These are phyloP conservation scores for Helicolenus hilgendorfi DNA, from an alignment of 2,797 vertebrate species.

Conservation along the genomic window DNA sequence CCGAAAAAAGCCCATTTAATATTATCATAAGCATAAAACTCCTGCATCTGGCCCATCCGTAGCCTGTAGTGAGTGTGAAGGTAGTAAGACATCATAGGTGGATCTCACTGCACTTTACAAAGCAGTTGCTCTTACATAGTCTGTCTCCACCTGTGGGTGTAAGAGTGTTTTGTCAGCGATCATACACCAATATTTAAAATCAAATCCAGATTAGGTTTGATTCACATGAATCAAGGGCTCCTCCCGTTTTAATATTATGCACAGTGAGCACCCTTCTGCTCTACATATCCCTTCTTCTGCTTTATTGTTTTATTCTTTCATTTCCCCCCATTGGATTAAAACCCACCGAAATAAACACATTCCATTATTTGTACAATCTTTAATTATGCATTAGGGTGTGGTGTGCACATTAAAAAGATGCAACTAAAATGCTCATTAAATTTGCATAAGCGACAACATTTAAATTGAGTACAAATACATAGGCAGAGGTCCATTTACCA, in stretches of 20 bases:
- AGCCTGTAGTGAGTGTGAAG: neutral
- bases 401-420: constrained; percentile 88
- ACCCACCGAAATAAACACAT: constrained; percentile 76
- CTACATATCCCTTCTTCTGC: neutral
- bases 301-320: constrained; percentile 2
- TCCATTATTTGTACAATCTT: constrained; percentile 85
- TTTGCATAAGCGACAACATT: constrained; percentile 88
- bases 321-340: constrained; percentile 40
- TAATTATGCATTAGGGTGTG: constrained; percentile 90
- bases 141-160: neutral
- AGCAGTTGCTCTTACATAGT: neutral
- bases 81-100: neutral
- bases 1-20: neutral
- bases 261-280: neutral
- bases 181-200: neutral
- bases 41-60: neutral
- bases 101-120: neutral
- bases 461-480: constrained; percentile 80
- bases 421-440: constrained; percentile 91
- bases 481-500: constrained; percentile 80
- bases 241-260: neutral
- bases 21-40: neutral
- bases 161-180: neutral
- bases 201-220: neutral
- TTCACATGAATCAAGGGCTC: neutral